These are phyloP conservation scores for Ptyas mucosa DNA, from an alignment of 2,113 vertebrate genomes.

Conservation along the genomic window DNA sequence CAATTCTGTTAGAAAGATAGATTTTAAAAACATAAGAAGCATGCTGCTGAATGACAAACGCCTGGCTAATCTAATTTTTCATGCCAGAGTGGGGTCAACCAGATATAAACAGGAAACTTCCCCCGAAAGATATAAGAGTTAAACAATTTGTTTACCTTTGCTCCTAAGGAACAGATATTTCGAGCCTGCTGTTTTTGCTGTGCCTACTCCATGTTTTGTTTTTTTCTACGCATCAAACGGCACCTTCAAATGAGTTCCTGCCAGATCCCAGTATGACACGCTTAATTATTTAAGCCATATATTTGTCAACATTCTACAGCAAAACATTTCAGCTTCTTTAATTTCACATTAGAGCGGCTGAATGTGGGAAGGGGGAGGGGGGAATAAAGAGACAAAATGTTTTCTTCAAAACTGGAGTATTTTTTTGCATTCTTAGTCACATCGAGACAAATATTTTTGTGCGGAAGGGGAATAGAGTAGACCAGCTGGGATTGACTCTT, in stretches of 20 bases:
- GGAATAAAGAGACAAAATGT: background rate
- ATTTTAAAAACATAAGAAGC: constrained; percentile 27
- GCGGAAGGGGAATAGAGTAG: background rate
- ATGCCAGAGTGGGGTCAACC: background rate
- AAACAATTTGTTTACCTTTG: background rate
- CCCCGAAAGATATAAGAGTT: background rate
- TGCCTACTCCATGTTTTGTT: background rate
- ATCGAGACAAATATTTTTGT: background rate
- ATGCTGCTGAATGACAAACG: background rate
- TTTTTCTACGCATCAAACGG: background rate
- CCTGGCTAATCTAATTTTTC: background rate
- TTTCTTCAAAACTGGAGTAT: background rate
- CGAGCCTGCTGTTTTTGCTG: background rate
- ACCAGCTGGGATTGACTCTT: background rate
- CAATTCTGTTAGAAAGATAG: background rate
- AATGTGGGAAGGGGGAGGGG: background rate
- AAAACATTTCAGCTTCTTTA: background rate
- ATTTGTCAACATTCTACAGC: background rate
- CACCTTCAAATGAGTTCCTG: background rate
- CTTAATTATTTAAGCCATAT: background rate
- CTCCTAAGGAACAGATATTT: background rate
- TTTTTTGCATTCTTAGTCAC: background rate
- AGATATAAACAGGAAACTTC: background rate
- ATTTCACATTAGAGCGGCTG: background rate
- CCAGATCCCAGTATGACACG: background rate